Evolutionary conservation across 2,113 vertebrate genomes (phyloP).

Genomic region (Eonycteris spelaea): DNA sequence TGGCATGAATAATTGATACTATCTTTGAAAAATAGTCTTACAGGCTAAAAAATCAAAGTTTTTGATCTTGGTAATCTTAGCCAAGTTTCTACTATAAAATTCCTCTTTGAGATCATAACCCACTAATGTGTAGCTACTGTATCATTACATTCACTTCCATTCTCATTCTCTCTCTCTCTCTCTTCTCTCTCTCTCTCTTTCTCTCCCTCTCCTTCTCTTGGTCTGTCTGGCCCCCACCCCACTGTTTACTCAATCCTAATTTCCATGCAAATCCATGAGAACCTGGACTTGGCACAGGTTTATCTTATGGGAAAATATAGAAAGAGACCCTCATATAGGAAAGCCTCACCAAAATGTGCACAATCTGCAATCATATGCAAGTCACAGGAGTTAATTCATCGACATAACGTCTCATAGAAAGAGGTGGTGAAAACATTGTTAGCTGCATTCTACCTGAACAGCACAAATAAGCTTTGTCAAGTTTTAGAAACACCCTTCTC

Average conservation of each 20-base stretch:
- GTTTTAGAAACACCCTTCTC: background rate
- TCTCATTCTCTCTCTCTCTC: background rate
- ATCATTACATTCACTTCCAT: background rate
- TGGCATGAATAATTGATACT: background rate
- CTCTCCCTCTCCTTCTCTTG: background rate
- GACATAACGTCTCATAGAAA: background rate
- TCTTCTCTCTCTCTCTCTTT: background rate
- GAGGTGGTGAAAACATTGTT: no score
- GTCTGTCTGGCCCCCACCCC: background rate
- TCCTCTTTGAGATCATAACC: background rate
- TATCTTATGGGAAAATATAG: background rate
- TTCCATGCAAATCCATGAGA: background rate
- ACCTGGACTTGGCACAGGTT: background rate
- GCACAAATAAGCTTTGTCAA: background rate
- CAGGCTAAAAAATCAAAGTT: background rate
- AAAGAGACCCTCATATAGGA: background rate
- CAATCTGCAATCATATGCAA: background rate
- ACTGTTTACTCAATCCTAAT: background rate
- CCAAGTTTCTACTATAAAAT: background rate
- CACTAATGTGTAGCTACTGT: fast-evolving
- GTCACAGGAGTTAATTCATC: background rate
- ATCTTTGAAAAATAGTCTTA: background rate
- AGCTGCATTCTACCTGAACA: background rate
- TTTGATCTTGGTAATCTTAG: background rate
- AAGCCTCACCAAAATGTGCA: background rate